These are phyloP conservation scores for Oostethus manadensis DNA, from an alignment of 2,113 vertebrate species.

Conservation along the genomic window DNA sequence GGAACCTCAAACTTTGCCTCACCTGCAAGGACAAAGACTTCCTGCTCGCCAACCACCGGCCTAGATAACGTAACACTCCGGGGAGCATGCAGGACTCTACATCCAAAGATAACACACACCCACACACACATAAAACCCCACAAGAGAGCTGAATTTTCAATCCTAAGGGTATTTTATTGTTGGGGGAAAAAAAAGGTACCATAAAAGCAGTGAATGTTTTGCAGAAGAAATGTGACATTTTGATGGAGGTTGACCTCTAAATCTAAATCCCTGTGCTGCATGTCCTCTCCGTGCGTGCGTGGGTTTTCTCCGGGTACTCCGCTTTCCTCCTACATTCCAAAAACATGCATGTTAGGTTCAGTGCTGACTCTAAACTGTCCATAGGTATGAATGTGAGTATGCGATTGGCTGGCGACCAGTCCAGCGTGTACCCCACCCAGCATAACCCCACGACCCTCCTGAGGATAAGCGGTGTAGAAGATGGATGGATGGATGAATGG, in stretches of 20 bases:
- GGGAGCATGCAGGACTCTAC: slow-evolving; percentile 33
- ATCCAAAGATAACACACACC: slow-evolving; percentile 27
- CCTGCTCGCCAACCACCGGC: slow-evolving; percentile 73
- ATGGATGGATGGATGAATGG: too few relatives aligned
- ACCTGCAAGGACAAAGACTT: slow-evolving; percentile 80
- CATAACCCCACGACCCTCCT: too few relatives aligned
- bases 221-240: slow-evolving; percentile 1
- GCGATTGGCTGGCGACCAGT: too few relatives aligned
- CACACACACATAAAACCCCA: slow-evolving; percentile 8
- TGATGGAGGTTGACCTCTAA: slow-evolving; percentile 2
- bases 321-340: too few relatives aligned
- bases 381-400: too few relatives aligned
- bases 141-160: slow-evolving; percentile 14
- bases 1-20: slow-evolving; percentile 77
- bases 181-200: slow-evolving; percentile 3
- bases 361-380: too few relatives aligned
- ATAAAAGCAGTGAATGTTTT: slow-evolving; percentile 2
- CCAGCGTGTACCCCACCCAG: too few relatives aligned
- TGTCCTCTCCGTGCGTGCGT: too few relatives aligned
- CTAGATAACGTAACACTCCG: slow-evolving; percentile 65
- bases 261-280: too few relatives aligned
- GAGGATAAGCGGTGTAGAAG: too few relatives aligned
- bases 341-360: too few relatives aligned
- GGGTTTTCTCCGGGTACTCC: too few relatives aligned
- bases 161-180: neutral